Evolutionary conservation across 2,888 invertebrate species (phyloP), one percentile per base, ranked within the genome.

Genomic region (Podotricha telesiphe): DNA sequence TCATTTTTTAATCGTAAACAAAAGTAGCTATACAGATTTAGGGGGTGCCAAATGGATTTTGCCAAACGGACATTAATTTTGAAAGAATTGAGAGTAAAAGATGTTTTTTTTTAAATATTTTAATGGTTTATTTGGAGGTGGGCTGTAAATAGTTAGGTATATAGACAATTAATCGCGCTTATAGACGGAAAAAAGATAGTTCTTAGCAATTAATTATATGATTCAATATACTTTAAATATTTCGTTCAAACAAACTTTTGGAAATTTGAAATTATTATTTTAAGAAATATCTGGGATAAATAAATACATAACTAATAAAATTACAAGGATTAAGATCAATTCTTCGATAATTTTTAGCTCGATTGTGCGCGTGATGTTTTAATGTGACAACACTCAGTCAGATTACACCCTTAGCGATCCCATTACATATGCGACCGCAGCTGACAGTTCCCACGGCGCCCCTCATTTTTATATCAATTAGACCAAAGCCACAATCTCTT

Each of bases 281-380:
- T 7, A 37, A 37, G 1, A 37, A 8, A 37, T 37, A 37, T 8
- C 8, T 37, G 1, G 1, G 8, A 7, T 13, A 13, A 51, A 28
- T 1, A 17, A 45, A 47, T 8, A 17, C 0, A 17, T 1, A n/a
- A n/a, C 11, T 28, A 53, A 53, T 28, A 53, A 28, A 11, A 53
- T n/a, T n/a, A 28, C 34, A 22, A 28, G 22, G 20, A 45, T 17
- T 59, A 45, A 22, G 37, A 34, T 15, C 15, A 34, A 62, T 62
- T 48, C 47, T 55, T 50, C 78, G 78, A 77, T 83, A 79, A 81
- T 80, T 85, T 86, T 85, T 81, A 76, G 82, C 78, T 85, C 82
- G 83, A 87, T 86, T 84, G 82, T 83, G 83, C 86, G 87, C 78
- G 83, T 86, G 86, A 89, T 83, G 81, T 89, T 87, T 81, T 79